These are phyloP conservation scores for Heptranchias perlo DNA, from an alignment of 2,113 vertebrate genomes.

Conservation along the genomic window DNA sequence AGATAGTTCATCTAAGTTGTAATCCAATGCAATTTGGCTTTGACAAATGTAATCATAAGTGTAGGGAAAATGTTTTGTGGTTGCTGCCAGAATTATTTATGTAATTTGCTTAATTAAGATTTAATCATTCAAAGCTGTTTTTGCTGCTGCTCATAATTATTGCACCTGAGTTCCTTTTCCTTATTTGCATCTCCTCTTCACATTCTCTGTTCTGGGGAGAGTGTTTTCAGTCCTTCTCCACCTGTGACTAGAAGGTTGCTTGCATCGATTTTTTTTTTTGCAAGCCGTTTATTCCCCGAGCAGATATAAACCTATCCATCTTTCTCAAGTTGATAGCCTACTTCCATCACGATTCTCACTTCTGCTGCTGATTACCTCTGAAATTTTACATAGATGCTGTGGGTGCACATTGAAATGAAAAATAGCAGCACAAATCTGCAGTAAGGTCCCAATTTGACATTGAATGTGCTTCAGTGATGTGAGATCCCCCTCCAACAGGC, in stretches of 20 bases:
- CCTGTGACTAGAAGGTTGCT: neutral
- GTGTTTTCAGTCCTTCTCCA: too few relatives aligned
- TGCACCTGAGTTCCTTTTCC: neutral
- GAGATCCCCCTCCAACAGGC: neutral
- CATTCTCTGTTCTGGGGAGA: neutral
- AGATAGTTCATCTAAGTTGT: neutral
- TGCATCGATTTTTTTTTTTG: neutral
- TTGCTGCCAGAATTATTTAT: neutral
- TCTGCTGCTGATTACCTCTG: neutral
- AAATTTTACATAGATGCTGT: neutral
- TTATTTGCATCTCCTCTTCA: neutral
- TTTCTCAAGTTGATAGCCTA: neutral
- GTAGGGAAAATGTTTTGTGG: neutral
- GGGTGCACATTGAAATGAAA: neutral
- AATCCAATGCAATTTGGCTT: neutral
- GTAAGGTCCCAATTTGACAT: neutral
- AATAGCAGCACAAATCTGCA: neutral
- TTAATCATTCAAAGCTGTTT: conserved; percentile 24
- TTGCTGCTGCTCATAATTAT: neutral
- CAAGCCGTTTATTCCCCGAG: neutral
- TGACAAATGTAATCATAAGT: neutral
- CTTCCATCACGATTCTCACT: neutral
- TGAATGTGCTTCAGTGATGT: too few relatives aligned
- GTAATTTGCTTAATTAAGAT: neutral
- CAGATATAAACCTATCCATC: neutral